Evolutionary conservation across 2,888 invertebrate species (phyloP).

Genomic region (Caradrina clavipalpis): DNA sequence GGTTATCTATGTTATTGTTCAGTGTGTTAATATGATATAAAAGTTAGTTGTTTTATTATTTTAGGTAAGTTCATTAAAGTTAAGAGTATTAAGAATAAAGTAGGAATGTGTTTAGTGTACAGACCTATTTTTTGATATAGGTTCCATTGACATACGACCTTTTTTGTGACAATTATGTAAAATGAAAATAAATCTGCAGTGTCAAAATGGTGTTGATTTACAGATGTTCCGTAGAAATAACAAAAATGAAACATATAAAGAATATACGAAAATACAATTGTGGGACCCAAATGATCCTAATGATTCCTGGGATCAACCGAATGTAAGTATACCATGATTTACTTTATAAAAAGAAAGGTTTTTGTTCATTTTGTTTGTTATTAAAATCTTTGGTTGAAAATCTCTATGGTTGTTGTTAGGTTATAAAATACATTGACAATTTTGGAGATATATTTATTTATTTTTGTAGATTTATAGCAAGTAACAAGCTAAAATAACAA

Average conservation of each 20-base stretch:
- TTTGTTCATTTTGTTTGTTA: neutral
- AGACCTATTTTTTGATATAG: conserved; percentile 1
- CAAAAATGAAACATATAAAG: conserved; percentile 72
- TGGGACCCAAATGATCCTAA: conserved; percentile 68
- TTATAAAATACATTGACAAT: neutral
- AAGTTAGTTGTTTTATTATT: conserved; percentile 18
- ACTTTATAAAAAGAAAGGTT: neutral
- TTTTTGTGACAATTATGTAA: conserved; percentile 31
- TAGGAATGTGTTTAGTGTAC: neutral
- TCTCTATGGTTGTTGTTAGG: neutral
- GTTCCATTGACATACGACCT: neutral
- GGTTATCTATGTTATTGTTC: conserved; percentile 44
- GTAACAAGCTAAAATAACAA: neutral
- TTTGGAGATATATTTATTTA: neutral
- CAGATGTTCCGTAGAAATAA: conserved; percentile 82
- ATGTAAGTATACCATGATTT: conserved; percentile 66
- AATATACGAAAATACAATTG: conserved; percentile 77
- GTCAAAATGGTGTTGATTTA: conserved; percentile 65
- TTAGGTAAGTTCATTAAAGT: conserved; percentile 50
- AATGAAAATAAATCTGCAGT: conserved; percentile 56
- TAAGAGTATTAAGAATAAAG: neutral
- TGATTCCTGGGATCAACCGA: conserved; percentile 57
- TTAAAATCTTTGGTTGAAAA: neutral
- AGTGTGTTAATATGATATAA: conserved; percentile 47
- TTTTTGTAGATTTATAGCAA: neutral